Percentiles rank a stretch among this genome's conserved stretches.
Evolutionary conservation across 2,797 vertebrate genomes (phyloP).

Genomic region (Mastacembelus armatus): DNA sequence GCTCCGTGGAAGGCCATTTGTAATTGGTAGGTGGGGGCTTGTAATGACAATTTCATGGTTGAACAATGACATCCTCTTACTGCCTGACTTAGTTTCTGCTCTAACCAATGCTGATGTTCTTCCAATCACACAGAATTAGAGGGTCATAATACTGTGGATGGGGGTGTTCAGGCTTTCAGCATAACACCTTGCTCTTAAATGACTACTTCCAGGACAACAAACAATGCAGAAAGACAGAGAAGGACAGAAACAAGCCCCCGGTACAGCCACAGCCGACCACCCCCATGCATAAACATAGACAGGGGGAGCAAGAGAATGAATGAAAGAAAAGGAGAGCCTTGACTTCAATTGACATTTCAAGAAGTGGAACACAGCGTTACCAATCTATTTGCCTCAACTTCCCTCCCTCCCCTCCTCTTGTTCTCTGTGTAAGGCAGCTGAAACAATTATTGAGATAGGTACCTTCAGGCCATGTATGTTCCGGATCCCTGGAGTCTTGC

Average conservation of each 20-base stretch:
- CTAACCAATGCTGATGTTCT: constrained; percentile 47
- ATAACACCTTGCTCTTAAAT: constrained; percentile 45
- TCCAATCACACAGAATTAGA: constrained; percentile 44
- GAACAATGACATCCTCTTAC: constrained; percentile 63
- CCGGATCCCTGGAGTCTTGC: constrained; percentile 99
- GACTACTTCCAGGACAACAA: constrained; percentile 30
- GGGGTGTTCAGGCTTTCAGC: constrained; percentile 39
- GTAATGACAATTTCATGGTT: constrained; percentile 77
- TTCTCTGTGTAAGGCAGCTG: constrained; percentile 81
- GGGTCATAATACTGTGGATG: constrained; percentile 53
- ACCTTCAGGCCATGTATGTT: constrained; percentile 99
- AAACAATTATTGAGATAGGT: constrained; percentile 99
- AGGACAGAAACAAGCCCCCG: constrained; percentile 4
- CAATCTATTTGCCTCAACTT: constrained; percentile 93
- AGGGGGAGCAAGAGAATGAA: constrained; percentile 65
- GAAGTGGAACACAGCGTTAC: constrained; percentile 98
- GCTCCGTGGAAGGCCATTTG: constrained; percentile 61
- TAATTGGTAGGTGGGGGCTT: constrained; percentile 54
- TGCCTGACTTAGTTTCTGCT: constrained; percentile 51
- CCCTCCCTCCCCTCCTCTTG: constrained; percentile 63
- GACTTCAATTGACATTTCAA: constrained; percentile 99
- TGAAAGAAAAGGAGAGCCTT: constrained; percentile 85
- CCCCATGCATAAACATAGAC: constrained; percentile 70
- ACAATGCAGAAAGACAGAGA: constrained; percentile 12
- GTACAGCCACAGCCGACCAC: constrained; percentile 29